Evolutionary conservation across 2,888 invertebrate genomes (phyloP).

Genomic region (Sarcophaga subvicina): DNA sequence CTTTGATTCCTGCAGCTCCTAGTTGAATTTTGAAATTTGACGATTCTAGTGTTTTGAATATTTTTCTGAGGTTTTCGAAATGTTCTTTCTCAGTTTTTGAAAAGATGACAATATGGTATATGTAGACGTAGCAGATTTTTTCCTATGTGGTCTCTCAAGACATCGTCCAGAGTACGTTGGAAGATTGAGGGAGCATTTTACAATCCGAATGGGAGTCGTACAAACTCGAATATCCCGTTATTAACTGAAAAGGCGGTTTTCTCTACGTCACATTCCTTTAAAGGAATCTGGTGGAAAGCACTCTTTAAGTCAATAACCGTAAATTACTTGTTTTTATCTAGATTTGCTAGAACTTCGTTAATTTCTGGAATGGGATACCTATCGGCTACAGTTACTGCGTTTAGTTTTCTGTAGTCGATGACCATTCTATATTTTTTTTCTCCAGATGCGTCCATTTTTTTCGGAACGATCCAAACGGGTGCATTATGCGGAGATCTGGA

Average conservation of each 20-base stretch:
- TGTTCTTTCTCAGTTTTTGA: conserved; percentile 9
- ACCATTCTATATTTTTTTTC: conserved; percentile 50
- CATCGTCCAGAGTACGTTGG: conserved; percentile 45
- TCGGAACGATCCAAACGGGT: conserved; percentile 23
- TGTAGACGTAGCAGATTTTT: conserved; percentile 42
- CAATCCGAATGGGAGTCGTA: conserved; percentile 40
- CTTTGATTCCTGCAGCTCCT: not conserved
- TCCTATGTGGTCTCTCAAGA: conserved; percentile 35
- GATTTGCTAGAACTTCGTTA: conserved; percentile 37
- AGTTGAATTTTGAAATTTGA: conserved; percentile 22
- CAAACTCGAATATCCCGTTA: conserved; percentile 46
- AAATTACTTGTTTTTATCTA: conserved; percentile 33
- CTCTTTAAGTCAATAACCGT: conserved; percentile 10
- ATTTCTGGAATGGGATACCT: conserved; percentile 38
- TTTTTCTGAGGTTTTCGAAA: not conserved
- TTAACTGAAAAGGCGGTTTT: conserved; percentile 55
- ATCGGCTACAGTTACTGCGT: conserved; percentile 19
- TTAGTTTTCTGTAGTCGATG: conserved; percentile 45
- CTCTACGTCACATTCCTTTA: conserved; percentile 27
- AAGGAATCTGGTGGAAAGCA: conserved; percentile 40
- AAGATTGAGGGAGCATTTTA: conserved; percentile 49
- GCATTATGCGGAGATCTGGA: conserved; percentile 19
- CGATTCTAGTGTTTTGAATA: conserved; percentile 9
- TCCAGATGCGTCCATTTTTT: conserved; percentile 33
- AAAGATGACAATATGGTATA: conserved; percentile 40